phyloP scores from a whole-genome alignment of 2,113 vertebrate species.

The Zapus hudsonius region DNA sequence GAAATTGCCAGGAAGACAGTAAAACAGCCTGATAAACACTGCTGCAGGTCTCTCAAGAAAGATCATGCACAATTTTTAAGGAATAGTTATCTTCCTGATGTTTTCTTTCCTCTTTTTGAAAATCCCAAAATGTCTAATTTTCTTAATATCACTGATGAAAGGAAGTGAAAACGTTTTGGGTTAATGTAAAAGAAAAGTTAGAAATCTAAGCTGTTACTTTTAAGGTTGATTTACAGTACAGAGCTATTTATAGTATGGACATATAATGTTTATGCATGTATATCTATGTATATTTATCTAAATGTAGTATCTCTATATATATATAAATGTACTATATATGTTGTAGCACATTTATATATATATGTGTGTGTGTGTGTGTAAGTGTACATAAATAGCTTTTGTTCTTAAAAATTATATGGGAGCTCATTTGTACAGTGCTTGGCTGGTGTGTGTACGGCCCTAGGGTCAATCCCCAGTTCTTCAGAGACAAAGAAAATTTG shows the following conservation, averaged over 20 bases:
- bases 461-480: not conserved
- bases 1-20: slow-evolving; percentile 47
- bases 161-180: not conserved
- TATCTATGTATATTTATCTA: not conserved
- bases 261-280: not conserved
- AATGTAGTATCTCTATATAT: not conserved
- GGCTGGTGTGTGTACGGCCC: not conserved
- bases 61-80: slow-evolving; percentile 9
- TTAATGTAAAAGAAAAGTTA: slow-evolving; percentile 16
- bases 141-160: not conserved
- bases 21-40: slow-evolving; percentile 23
- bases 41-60: not conserved
- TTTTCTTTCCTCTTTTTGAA: not conserved
- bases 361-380: not conserved
- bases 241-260: not conserved
- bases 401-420: not conserved
- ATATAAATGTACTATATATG: not conserved
- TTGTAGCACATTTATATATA: not conserved
- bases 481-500: not conserved
- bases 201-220: not conserved
- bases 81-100: not conserved
- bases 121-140: not conserved
- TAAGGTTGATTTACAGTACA: not conserved
- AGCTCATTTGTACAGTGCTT: not conserved
- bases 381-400: not conserved